Base-by-base conservation (phyloP, 2,888 invertebrate species). In the Leptogaster cylindrica region DNA sequence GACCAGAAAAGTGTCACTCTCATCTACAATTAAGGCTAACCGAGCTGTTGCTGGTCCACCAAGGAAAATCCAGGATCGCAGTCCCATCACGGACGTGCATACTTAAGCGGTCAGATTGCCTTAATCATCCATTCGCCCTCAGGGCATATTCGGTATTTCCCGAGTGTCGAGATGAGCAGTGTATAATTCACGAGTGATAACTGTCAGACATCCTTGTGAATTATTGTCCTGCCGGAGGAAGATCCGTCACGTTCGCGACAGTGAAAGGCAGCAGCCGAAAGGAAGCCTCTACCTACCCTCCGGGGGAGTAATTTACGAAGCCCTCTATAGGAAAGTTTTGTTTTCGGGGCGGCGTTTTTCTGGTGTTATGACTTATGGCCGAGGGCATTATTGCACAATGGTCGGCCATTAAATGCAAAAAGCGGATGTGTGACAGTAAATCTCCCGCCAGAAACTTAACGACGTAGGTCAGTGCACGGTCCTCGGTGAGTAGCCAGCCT, bases 401-500 rank as follows among this genome's bases (percentile, higher is more conserved):
- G 44, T 44, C 27, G 27, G 44, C 61, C 61, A 44, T 61, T 61
- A 61, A 61, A 61, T 61, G 61, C 61, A 55, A 55, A 55, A 55
- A 55, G 33, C 55, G 55, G 33, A 55, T 55, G 55, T 55, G 55
- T 39, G 55, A 39, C 55, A 55, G 55, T 55, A 55, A 55, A 55
- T 55, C 55, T 55, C 36, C 31, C 12, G 52, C 14, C 23, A 25
- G 16, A 55, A 23, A 36, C 55, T 55, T 55, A 36, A 55, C 23
- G 55, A 23, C 55, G 20, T 23, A 55, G 52, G 55, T 36, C 55
- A 39, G 55, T 46, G 46, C 46, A 46, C 23, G 23, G 46, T 12
- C 12, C 46, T 12, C 8, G 46, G 12, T 52, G 18, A 18, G 39
- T 39, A 7, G 33, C 51, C 44, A 20, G 7, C 33, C 31, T 20